Conservation (phyloP, 2,113 vertebrate species). For the Nesoenas mayeri region DNA sequence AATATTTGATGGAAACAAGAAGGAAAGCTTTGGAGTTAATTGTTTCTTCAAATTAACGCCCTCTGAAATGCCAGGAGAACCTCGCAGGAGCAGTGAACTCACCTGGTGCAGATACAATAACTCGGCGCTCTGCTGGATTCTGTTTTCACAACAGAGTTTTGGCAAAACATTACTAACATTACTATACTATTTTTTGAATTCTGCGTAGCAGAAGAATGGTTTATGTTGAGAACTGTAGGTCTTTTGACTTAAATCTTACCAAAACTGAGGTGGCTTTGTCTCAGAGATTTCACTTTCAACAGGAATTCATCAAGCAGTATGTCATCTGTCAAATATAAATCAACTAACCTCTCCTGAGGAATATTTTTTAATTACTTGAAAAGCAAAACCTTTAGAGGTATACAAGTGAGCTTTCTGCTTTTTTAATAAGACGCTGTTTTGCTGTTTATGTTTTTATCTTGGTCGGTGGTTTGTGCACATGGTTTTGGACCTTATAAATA, state of each 20-base stretch:
- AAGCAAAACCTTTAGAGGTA: neutral
- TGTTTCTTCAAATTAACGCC: neutral
- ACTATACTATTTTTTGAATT: neutral
- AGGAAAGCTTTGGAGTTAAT: neutral
- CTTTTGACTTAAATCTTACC: neutral
- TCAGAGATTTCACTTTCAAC: neutral
- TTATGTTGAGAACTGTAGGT: neutral
- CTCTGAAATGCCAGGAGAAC: neutral
- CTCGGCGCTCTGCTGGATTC: neutral
- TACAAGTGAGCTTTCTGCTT: neutral
- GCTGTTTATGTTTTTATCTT: neutral
- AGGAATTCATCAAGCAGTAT: neutral
- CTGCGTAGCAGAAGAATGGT: neutral
- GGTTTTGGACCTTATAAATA: constrained; percentile 49
- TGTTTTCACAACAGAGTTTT: neutral
- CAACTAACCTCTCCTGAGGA: neutral
- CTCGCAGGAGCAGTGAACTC: neutral
- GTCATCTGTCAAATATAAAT: constrained; percentile 8
- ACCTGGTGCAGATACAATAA: neutral
- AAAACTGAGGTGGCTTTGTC: neutral
- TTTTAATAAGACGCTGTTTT: neutral
- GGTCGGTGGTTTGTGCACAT: constrained; percentile 25
- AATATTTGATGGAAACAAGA: neutral
- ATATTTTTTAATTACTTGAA: neutral
- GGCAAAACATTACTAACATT: neutral